Base-by-base conservation (phyloP, 2,797 vertebrate genomes). In the Hybognathus amarus region DNA sequence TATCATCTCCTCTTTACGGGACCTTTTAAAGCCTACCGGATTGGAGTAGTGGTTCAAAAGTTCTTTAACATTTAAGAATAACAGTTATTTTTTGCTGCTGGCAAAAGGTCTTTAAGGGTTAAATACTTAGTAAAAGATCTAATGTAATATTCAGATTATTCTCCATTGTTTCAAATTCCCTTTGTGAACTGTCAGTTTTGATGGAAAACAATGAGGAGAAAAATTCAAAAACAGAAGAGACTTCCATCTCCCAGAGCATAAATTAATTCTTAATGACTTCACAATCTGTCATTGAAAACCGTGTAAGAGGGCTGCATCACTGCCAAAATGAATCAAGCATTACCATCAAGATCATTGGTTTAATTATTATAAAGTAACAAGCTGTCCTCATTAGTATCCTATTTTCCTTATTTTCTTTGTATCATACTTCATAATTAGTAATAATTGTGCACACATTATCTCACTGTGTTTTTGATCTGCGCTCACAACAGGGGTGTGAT, bases 251-350 rank as follows among this genome's bases (percentile, higher is more conserved):
- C 52, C 54, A 79, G 52, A 70, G 66, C 17, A 70, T 30, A 50
- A 38, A 67, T 79, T 18, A 24, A 24, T 79, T 67, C 30, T 67
- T 67, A 67, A 67, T 47, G 42, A 67, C 45, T 79, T 79, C 45
- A 40, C 30, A 56, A 77, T 45, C 18, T 56, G 11, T 56, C 59
- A 47, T 22, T 13, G 12, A 47, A 64, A 64, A n/a, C 7, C 3
- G 36, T 38, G 45, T 52, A 66, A 66, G 0, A 30, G 20, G 27
- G 27, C 76, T 66, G 24, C 18, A 47, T n/a, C 6, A 20, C 40
- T 47, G 47, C 24, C 18, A 47, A 20, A 45, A 33, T 33, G 13
- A 79, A 10, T 54, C 30, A 69, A 52, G 13, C 47, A 68, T 54
- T 54, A 54, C 15, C 40, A 56, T 80, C 67, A 70, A 2, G 9